Percentiles rank a stretch among this genome's conserved stretches.
Conservation (phyloP, 2,113 vertebrate genomes). For the Hiodon tergisus region DNA sequence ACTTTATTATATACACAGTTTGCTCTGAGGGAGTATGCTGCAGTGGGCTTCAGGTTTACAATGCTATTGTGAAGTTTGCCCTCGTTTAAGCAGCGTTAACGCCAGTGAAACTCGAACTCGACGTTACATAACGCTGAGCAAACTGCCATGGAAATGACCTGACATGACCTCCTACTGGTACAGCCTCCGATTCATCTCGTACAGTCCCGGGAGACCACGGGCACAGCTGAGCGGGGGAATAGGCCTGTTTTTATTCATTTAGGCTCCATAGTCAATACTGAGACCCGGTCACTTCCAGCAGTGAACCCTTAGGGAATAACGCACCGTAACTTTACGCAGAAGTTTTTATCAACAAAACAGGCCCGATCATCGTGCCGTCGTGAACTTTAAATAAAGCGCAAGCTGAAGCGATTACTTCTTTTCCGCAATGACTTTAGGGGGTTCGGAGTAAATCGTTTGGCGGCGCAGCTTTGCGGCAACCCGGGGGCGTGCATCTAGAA, state of each 20-base stretch:
- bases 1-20: no score
- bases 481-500: background rate
- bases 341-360: background rate
- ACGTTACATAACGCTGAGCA: constrained; percentile 1
- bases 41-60: background rate
- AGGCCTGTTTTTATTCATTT: background rate
- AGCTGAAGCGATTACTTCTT: background rate
- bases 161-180: background rate
- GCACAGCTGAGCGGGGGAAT: background rate
- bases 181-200: background rate
- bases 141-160: constrained; percentile 10
- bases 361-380: no score
- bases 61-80: background rate
- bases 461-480: background rate
- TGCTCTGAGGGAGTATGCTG: no score
- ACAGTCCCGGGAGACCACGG: background rate
- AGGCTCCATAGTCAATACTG: constrained; percentile 39
- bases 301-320: background rate
- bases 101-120: background rate
- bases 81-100: no score
- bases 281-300: background rate
- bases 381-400: no score
- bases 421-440: background rate
- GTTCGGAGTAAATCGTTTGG: background rate
- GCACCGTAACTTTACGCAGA: background rate